Percentiles rank a stretch among this genome's conserved stretches.
These are phyloP conservation scores for Sorex maritimensis DNA, from an alignment of 2,797 vertebrate genomes.

Conservation along the genomic window DNA sequence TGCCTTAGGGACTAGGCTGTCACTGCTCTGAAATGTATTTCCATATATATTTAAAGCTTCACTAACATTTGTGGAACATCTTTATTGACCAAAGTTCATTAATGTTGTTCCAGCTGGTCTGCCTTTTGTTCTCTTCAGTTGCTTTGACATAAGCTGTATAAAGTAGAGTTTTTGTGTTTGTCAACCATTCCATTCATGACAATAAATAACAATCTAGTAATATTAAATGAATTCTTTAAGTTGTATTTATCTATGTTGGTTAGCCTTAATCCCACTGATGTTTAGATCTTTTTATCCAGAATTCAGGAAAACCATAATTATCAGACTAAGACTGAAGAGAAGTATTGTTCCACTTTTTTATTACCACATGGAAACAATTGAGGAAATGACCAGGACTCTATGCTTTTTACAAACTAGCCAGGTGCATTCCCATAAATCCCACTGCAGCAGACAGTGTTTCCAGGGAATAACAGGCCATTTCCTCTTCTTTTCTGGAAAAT, in stretches of 20 bases:
- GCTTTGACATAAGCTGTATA: background rate
- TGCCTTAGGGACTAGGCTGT: background rate
- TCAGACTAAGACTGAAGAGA: background rate
- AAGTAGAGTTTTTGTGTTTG: constrained; percentile 20
- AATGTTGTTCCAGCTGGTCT: constrained; percentile 31
- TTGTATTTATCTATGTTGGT: background rate
- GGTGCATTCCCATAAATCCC: constrained; percentile 3
- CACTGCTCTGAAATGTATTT: constrained; percentile 1
- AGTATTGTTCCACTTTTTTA: background rate
- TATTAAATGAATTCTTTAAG: constrained; percentile 1
- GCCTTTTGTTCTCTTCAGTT: background rate
- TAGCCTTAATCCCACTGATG: background rate
- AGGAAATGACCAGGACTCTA: background rate
- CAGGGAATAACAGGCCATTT: constrained; percentile 24
- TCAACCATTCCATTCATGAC: constrained; percentile 28
- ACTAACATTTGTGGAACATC: background rate
- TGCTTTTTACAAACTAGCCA: background rate
- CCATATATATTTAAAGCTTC: background rate
- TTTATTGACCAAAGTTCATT: background rate
- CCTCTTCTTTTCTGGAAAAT: constrained; percentile 48
- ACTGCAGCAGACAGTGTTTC: background rate
- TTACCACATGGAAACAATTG: background rate
- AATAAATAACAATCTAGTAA: constrained; percentile 35
- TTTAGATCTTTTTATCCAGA: background rate
- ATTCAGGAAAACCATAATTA: background rate